phyloP scores from a whole-genome alignment of 2,888 invertebrate species.

The Ceratothoa steindachneri region DNA sequence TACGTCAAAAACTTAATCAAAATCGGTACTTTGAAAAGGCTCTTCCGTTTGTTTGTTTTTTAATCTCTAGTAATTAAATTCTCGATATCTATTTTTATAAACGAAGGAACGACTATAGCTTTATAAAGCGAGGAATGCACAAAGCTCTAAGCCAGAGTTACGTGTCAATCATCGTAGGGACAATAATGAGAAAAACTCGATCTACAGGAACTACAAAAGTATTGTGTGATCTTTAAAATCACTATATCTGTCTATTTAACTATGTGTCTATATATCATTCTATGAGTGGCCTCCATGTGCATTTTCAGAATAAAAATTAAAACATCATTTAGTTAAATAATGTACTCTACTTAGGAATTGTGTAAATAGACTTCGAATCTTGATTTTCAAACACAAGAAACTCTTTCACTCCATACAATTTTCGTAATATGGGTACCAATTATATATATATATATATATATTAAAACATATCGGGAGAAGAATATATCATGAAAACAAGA shows the following conservation, averaged over 20 bases:
- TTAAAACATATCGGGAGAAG: background rate
- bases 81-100: background rate
- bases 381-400: too few relatives aligned
- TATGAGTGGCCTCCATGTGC: too few relatives aligned
- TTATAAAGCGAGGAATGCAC: background rate
- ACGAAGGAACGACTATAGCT: background rate
- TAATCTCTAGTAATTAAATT: background rate
- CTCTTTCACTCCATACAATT: background rate
- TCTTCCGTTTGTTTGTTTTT: background rate
- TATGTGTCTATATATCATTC: too few relatives aligned
- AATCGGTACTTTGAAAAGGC: background rate
- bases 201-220: background rate
- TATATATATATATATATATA: slow-evolving; percentile 10
- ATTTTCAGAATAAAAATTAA: too few relatives aligned
- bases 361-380: background rate
- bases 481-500: background rate
- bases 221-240: background rate
- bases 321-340: background rate
- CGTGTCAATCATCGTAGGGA: background rate
- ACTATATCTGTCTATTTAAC: background rate
- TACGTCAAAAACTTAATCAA: background rate
- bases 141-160: background rate
- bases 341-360: background rate
- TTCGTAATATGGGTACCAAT: background rate
- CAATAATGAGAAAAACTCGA: background rate